phyloP scores from a whole-genome alignment of 2,888 invertebrate species.

The Cheilosia impressa region DNA sequence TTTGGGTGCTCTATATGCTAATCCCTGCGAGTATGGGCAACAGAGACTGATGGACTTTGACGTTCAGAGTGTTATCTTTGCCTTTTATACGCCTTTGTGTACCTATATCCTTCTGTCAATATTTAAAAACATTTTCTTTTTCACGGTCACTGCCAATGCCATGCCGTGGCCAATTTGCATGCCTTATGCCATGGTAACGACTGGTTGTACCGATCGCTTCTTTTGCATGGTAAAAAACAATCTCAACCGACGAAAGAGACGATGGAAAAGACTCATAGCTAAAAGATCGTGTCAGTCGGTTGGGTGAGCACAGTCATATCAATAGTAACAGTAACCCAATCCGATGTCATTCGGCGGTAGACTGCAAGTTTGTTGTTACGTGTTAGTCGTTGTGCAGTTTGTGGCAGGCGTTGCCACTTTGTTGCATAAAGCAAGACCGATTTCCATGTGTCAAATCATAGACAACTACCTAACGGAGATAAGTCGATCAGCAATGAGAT shows the following conservation, averaged over 20 bases:
- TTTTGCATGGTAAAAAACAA: background rate
- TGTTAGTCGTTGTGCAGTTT: no score
- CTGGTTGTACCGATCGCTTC: background rate
- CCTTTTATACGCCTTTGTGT: background rate
- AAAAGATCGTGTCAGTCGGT: conserved; percentile 23
- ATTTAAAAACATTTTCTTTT: background rate
- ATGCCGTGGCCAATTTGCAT: conserved; percentile 39
- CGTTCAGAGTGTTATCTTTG: background rate
- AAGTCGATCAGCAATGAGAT: no score
- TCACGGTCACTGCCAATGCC: conserved; percentile 47
- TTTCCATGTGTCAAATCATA: no score
- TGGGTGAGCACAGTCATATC: background rate
- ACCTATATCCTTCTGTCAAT: background rate
- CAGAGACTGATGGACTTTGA: background rate
- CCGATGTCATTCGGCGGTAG: background rate
- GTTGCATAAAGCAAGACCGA: no score
- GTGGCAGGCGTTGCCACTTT: no score
- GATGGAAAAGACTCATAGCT: conserved; percentile 4
- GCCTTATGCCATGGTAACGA: background rate
- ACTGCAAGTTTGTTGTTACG: no score
- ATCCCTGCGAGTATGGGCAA: no score
- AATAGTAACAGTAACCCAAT: conserved; percentile 1
- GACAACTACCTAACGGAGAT: no score
- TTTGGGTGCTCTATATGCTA: background rate
- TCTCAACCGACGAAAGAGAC: conserved; percentile 9